Base-by-base conservation (phyloP, 2,888 invertebrate species). In the Beris chalybata region DNA sequence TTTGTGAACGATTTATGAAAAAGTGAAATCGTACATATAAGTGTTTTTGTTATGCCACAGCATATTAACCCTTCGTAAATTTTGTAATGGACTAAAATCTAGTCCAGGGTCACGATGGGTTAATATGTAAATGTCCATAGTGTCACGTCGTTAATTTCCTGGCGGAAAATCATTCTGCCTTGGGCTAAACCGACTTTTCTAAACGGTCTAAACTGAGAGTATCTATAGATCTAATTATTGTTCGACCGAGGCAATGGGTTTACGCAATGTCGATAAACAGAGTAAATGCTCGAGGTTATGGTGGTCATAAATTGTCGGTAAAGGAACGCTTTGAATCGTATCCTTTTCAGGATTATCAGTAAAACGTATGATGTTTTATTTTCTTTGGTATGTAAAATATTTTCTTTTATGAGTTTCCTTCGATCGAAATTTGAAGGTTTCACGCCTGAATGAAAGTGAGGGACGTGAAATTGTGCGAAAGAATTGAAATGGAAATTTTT, bases 211-310 rank as follows among this genome's bases (percentile, higher is more conserved):
- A 15, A 50, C 29, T 3, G 29, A 9, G 50, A 9, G n/a, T 15
- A 50, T 47, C 15, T 6, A 15, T 48, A 15, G 44, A 45, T 15
- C 4, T 44, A 32, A 45, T 57, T 15, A 22, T 44, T 45, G 12
- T 45, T 7, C 13, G 56, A 31, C 11, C 11, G 4, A 11, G 43
- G 13, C 5, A 57, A 57, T 29, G 45, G 55, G 5, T 43, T 57
- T 57, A 57, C 57, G 57, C 57, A 57, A 57, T 57, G 57, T 57
- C 57, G 44, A 44, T 57, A 57, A 57, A 57, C 57, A 57, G 57
- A 57, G 44, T 45, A 44, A 45, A 45, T 45, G 11, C 44, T 57
- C 57, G 30, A 57, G 57, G 57, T 45, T 57, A 22, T 43, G 29
- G 32, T 31, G 11, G 32, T 31, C 4, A 54, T 54, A 31, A 54